These are phyloP conservation scores for Ceyx melanurus DNA, from an alignment of 2,113 vertebrate species.

Conservation along the genomic window DNA sequence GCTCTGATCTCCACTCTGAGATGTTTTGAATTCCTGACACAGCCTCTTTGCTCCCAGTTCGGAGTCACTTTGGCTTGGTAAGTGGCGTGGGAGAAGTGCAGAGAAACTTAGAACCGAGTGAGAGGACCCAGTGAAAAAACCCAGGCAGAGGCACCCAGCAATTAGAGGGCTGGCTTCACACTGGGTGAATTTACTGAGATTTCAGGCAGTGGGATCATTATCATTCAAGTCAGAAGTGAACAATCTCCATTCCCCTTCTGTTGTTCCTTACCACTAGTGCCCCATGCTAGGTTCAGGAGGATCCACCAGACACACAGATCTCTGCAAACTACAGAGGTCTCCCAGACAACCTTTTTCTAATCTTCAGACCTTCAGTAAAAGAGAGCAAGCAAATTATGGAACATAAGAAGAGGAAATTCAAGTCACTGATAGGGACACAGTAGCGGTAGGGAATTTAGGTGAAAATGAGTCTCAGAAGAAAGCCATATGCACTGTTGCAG, in stretches of 20 bases:
- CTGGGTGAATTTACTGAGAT: rapidly evolving
- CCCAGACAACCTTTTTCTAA: rapidly evolving
- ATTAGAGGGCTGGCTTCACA: neutral
- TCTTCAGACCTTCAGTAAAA: neutral
- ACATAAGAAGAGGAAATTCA: neutral
- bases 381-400: neutral
- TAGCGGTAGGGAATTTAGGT: neutral
- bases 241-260: neutral
- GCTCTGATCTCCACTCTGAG: neutral
- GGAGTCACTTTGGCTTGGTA: neutral
- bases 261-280: neutral
- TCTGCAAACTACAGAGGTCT: neutral
- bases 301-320: neutral
- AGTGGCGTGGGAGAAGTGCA: neutral
- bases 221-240: neutral
- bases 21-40: neutral
- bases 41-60: neutral
- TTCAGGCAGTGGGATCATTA: neutral
- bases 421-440: neutral
- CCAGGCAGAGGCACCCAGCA: neutral
- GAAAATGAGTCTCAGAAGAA: neutral
- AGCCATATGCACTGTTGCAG: neutral
- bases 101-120: neutral
- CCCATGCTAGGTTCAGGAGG: neutral
- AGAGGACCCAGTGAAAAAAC: neutral